Evolutionary conservation across 2,797 vertebrate species (phyloP), one percentile per base, ranked within the genome.

Genomic region (Parauchenoglanis punctatus): DNA sequence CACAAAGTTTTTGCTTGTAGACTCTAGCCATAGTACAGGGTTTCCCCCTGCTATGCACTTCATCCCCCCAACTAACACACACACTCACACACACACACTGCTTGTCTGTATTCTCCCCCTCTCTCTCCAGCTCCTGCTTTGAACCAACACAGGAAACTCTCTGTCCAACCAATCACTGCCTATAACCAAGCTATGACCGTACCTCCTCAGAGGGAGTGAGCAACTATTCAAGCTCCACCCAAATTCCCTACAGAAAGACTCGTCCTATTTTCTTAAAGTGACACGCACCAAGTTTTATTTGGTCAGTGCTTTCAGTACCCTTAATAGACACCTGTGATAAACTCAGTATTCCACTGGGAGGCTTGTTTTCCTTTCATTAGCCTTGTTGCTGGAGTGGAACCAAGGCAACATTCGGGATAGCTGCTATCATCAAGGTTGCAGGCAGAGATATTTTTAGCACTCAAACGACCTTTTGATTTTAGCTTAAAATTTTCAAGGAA

Each of bases 111-210:
- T 80, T 70, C 20, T 59, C 17, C 68, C 40, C 76, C 46, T 49
- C 46, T 49, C 83, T 56, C 63, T 77, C 49, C 59, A 72, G 63
- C 84, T 81, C 70, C 81, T 67, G 86, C 95, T 97, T 97, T 94
- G 95, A 97, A 97, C 95, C 94, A 95, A 96, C 95, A 96, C 96
- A 97, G 96, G 95, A 97, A 96, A 91, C 93, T 84, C 58, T 35
- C 28, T 44, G 2, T 13, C 87, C 78, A 88, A 92, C 96, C 96
- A 97, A 97, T 96, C 92, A 91, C 81, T 89, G 75, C 28, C 68
- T 81, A 28, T 49, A 35, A 67, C 86, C 88, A 76, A 63, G 83
- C 86, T 67, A 65, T 67, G 88, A 91, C 84, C 81, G 84, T 46
- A 17, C n/a, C 86, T 85, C 72, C 87, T 86, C 90, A 92, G 77